Evolutionary conservation across 2,113 vertebrate genomes (phyloP).

Genomic region (Acrocephalus arundinaceus): DNA sequence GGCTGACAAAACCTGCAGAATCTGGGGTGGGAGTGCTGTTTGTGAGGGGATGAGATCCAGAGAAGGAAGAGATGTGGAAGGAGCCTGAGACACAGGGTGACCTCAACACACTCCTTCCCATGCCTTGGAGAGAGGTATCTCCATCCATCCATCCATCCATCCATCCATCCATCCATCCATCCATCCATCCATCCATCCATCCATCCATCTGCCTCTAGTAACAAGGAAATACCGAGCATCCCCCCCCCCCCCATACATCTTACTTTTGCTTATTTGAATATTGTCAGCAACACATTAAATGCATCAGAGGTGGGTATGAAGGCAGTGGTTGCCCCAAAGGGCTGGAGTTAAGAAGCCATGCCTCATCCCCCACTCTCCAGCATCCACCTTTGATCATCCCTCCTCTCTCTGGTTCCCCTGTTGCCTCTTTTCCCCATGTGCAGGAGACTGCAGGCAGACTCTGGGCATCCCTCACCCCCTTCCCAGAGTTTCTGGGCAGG

Average conservation of each 20-base stretch:
- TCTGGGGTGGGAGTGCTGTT: neutral
- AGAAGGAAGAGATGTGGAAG: neutral
- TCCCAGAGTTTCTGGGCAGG: neutral
- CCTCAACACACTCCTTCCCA: neutral
- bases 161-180: neutral
- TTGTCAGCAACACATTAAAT: neutral
- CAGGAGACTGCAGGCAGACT: neutral
- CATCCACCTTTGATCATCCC: neutral
- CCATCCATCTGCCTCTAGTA: neutral
- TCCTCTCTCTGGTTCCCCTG: neutral
- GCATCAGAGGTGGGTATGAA: neutral
- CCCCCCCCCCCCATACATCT: fast-evolving
- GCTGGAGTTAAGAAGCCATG: neutral
- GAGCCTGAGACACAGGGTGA: neutral
- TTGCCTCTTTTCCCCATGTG: neutral
- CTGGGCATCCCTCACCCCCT: neutral
- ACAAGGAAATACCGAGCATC: neutral
- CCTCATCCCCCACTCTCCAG: neutral
- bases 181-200: too few relatives aligned
- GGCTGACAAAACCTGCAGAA: neutral
- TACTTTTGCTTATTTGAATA: neutral
- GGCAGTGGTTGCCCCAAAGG: neutral
- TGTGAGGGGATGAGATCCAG: neutral
- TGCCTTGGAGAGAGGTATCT: neutral
- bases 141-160: neutral